Base-by-base conservation (phyloP, 37 sponge, comb jelly and placozoan species). In the Theonella swinhoei region DNA sequence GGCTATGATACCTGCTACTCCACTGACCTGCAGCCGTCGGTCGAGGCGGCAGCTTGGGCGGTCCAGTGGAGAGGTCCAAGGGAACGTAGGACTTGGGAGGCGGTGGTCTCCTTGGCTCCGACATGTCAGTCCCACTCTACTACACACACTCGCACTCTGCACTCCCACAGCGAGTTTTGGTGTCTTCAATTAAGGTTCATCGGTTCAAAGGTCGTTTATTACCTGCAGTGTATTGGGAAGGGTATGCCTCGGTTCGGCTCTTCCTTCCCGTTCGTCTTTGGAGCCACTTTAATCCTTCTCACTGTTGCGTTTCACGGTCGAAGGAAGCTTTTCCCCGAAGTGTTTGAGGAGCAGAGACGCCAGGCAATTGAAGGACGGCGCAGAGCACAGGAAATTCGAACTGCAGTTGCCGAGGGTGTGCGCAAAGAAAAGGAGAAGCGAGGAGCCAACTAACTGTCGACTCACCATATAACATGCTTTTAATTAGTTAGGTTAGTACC, bases 1-100 rank as follows among this genome's bases (percentile, higher is more conserved):
- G 64, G 64, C 24, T 28, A 26, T 63, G 26, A 9, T 58, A 19
- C 32, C 4, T 23, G 24, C 54, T 38, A 4, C 28, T 3, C 64
- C 2, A 25, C 30, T 58, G 34, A 37, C 67, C 76, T 41, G 58
- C 65, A 77, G n/a, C 29, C 20, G 32, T n/a, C 34, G 88, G 88
- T 77, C 83, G 75, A 20, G 84, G 84, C 32, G 78, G 78, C 35
- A 81, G 88, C 2, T 25, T 37, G 0, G 84, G 65, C 32, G 84
- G 79, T 31, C 74, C 84, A 2, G 70, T 77, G 41, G 66, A 28
- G 29, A 71, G 37, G 11, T 35, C 39, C 37, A 87, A 75, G 30
- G 92, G 92, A 28, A 84, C 91, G 59, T 87, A 87, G 31, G 78
- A 82, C 76, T 91, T 91, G 0, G 92, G 92, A 42, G 88, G 92